Percentiles rank a stretch among this genome's conserved stretches.
phyloP scores from a whole-genome alignment of 2,113 vertebrate genomes.

The Bufo gargarizans region DNA sequence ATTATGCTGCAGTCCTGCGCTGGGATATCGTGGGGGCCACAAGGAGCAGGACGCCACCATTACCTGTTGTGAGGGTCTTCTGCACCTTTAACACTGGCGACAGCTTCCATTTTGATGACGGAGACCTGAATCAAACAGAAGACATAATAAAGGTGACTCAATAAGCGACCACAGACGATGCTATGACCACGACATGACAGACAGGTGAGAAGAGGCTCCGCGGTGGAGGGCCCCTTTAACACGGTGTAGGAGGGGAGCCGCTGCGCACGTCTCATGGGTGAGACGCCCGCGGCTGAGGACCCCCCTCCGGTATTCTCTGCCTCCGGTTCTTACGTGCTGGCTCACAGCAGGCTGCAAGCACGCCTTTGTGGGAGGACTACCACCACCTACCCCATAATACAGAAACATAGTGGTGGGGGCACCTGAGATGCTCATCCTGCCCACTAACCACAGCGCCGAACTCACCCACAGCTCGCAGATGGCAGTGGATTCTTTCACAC shows the following conservation, averaged over 20 bases:
- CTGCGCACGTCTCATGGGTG: not conserved
- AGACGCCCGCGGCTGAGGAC: not conserved
- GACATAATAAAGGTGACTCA: not conserved
- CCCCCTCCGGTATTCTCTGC: constrained; percentile 23
- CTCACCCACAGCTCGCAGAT: not conserved
- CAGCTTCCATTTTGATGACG: not conserved
- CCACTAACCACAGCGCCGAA: not conserved
- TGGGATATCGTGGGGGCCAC: not conserved
- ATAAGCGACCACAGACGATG: not conserved
- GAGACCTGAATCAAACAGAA: not conserved
- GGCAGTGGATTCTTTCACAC: constrained; percentile 47
- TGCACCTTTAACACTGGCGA: not conserved
- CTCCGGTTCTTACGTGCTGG: constrained; percentile 58
- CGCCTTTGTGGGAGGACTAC: constrained; percentile 58
- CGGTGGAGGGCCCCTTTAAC: too few relatives aligned
- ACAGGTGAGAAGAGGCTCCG: too few relatives aligned
- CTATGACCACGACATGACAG: not conserved
- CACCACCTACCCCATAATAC: not conserved
- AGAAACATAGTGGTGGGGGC: not conserved
- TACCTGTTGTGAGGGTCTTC: not conserved
- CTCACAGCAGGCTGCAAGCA: constrained; percentile 27
- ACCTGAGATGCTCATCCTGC: too few relatives aligned
- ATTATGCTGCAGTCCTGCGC: too few relatives aligned
- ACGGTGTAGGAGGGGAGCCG: constrained; percentile 32
- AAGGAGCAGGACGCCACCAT: not conserved